phyloP scores from a whole-genome alignment of 92 coral and sea anemone genomes.

The Meandrina meandrites region DNA sequence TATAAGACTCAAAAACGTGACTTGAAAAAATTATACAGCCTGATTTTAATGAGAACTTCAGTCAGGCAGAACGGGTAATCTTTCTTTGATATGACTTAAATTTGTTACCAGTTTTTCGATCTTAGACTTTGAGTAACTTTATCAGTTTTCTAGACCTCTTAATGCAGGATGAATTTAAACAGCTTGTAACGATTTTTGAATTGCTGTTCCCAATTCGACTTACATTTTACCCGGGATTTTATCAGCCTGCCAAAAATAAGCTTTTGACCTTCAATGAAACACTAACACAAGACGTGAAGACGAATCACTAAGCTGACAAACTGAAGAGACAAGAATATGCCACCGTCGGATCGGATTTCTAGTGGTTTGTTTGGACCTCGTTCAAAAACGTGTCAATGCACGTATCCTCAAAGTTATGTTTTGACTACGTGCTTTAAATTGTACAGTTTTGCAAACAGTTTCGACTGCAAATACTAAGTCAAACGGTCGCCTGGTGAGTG shows the following conservation, averaged over 20 bases:
- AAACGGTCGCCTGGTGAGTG: background rate
- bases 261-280: background rate
- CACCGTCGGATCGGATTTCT: background rate
- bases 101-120: background rate
- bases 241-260: background rate
- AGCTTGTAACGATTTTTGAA: background rate
- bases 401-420: background rate
- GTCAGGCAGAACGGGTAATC: background rate
- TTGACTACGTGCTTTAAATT: background rate
- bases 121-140: background rate
- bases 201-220: too few species aligned
- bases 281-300: background rate
- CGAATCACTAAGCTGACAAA: background rate
- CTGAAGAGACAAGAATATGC: background rate
- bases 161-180: background rate
- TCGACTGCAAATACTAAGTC: background rate
- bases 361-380: constrained; percentile 16
- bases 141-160: background rate
- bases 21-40: background rate
- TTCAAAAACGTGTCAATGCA: background rate
- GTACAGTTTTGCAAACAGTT: background rate
- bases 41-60: background rate
- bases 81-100: background rate
- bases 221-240: too few species aligned
- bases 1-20: constrained; percentile 7